A percentile compares a stretch with the other conserved stretches of the same genome.
These are phyloP conservation scores for Vulpes lagopus DNA, from an alignment of 2,113 vertebrate genomes.

Conservation along the genomic window DNA sequence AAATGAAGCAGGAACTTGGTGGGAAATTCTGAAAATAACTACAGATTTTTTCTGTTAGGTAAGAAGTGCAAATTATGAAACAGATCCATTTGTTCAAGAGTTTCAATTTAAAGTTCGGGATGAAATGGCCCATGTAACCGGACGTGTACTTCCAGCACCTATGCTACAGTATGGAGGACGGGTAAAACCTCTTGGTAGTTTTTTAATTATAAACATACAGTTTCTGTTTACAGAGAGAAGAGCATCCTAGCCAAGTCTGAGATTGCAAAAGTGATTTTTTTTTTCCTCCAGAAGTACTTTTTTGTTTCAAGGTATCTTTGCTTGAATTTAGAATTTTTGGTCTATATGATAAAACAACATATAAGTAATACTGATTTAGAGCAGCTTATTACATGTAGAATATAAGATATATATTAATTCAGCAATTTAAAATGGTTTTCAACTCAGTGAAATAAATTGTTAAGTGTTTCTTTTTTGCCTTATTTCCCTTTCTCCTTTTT, in stretches of 20 bases:
- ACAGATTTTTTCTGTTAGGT: slow-evolving; percentile 88
- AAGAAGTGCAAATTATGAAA: slow-evolving; percentile 98
- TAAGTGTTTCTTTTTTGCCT: slow-evolving; percentile 28
- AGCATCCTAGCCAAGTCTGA: not conserved
- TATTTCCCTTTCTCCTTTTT: slow-evolving; percentile 69
- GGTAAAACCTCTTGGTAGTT: slow-evolving; percentile 87
- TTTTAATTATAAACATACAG: not conserved
- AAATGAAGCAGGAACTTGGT: not conserved
- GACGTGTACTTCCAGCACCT: slow-evolving; percentile 97
- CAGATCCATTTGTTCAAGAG: slow-evolving; percentile 98
- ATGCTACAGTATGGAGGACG: slow-evolving; percentile 99
- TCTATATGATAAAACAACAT: not conserved
- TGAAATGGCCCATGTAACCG: slow-evolving; percentile 99
- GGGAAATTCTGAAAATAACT: slow-evolving; percentile 62
- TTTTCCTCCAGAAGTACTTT: not conserved
- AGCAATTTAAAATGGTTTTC: not conserved
- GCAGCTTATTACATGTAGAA: not conserved
- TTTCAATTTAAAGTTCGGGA: slow-evolving; percentile 99
- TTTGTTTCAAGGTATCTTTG: slow-evolving; percentile 60
- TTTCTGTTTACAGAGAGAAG: slow-evolving; percentile 20
- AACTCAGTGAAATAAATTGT: slow-evolving; percentile 46
- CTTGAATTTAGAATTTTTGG: slow-evolving; percentile 16
- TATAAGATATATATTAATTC: not conserved
- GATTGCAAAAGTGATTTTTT: slow-evolving; percentile 50
- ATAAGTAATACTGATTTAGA: slow-evolving; percentile 41